Evolutionary conservation across 2,888 invertebrate genomes (phyloP), one percentile per base, ranked within the genome.

Genomic region (Cordylochernes scorpioides): DNA sequence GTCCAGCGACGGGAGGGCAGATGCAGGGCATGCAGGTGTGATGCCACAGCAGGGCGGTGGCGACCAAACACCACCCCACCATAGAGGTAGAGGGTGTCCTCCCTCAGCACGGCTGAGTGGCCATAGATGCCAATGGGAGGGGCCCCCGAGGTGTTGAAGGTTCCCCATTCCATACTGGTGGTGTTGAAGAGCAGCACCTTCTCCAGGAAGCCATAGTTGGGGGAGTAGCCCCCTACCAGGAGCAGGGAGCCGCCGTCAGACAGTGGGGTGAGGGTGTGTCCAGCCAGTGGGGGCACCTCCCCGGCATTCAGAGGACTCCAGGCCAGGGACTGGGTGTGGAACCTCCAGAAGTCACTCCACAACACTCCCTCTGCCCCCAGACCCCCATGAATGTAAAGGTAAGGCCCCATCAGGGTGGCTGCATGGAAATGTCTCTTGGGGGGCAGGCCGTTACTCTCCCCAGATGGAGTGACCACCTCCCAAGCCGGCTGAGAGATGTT

Each of bases 401-500:
- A 70, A 47, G 75, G 71, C 44, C 70, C 66, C 33, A 75, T 70
- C 38, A 80, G 75, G 46, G 78, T 82, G 0, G 84, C 72, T 0
- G 77, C 75, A 47, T 88, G 88, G 46, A 84, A 84, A 50, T 84
- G 86, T 33, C 88, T 61, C 0, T 75, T 73, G 45, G 71, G 65
- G 0, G 82, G 82, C 71, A 77, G 74, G 46, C 30, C 27, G 18
- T 27, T 29, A 12, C 21, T 26, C 10, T 34, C 25, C 12, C 26
- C 21, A 15, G 10, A 22, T 12, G 28, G 15, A 2, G 22, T 22
- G 84, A 86, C 52, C 77, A 80, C 0, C 88, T 88, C 0, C 82
- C 86, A 51, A 84, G 88, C 67, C 88, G 71, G 77, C 84, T 84
- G 1, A 88, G 52, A n/a, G n/a, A n/a, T n/a, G n/a, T n/a, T n/a